Conservation (phyloP, 1,140 invertebrate genomes). For the Eumaeus atala region DNA sequence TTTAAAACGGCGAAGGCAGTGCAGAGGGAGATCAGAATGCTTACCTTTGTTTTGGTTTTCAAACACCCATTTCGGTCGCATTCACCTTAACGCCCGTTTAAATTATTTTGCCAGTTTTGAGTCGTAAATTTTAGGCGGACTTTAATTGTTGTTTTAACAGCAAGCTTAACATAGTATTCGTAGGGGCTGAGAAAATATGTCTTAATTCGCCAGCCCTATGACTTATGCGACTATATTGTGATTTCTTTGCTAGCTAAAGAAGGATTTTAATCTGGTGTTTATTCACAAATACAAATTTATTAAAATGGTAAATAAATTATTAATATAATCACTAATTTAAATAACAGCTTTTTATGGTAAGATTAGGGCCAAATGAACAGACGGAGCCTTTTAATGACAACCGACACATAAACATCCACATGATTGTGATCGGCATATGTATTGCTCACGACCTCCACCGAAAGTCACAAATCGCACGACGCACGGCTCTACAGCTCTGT, state of each 20-base stretch:
- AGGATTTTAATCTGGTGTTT: too few species aligned
- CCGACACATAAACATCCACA: too few species aligned
- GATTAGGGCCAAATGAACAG: too few species aligned
- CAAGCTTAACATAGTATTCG: constrained; percentile 61
- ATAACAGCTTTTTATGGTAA: too few species aligned
- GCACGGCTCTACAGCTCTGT: too few species aligned
- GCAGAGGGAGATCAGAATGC: constrained; percentile 44
- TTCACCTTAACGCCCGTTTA: constrained; percentile 53
- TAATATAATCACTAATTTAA: too few species aligned
- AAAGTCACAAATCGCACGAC: too few species aligned
- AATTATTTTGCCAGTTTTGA: constrained; percentile 69
- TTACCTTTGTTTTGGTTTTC: constrained; percentile 58
- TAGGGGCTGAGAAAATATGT: constrained; percentile 65
- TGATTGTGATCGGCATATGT: too few species aligned
- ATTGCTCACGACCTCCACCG: too few species aligned
- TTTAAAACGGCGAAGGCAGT: constrained; percentile 50
- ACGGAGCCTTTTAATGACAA: too few species aligned
- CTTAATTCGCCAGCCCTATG: constrained; percentile 66
- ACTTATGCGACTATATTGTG: constrained; percentile 56
- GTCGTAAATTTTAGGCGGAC: constrained; percentile 70
- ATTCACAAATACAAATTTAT: too few species aligned
- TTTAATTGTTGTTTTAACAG: constrained; percentile 74
- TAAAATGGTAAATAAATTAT: too few species aligned
- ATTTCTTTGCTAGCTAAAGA: constrained; percentile 24
- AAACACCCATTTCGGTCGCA: constrained; percentile 57